phyloP scores from a whole-genome alignment of 2,113 vertebrate genomes.

The Solea senegalensis region DNA sequence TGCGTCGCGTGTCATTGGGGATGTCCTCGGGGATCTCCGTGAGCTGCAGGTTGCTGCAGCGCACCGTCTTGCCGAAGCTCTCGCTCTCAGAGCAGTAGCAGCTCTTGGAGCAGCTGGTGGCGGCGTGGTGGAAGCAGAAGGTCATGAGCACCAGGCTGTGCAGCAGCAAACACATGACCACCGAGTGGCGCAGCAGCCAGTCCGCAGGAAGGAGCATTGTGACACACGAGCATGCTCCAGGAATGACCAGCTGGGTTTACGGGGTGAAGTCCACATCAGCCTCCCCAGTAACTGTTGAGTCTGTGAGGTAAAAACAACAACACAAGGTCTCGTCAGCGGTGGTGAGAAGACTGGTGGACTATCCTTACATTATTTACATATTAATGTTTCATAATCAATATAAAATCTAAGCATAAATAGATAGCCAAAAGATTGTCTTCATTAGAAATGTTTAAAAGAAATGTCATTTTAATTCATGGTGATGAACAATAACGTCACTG shows the following conservation, averaged over 20 bases:
- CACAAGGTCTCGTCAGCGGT: conserved; percentile 19
- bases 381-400: not conserved
- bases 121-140: conserved; percentile 81
- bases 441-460: no score
- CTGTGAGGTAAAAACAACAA: conserved; percentile 60
- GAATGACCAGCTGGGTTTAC: conserved; percentile 50
- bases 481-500: no score
- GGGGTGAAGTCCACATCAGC: conserved; percentile 56
- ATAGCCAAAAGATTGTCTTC: no score
- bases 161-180: conserved; percentile 86
- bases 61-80: conserved; percentile 87
- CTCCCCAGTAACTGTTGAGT: conserved; percentile 52
- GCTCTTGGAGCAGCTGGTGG: conserved; percentile 85
- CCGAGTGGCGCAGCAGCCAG: conserved; percentile 79
- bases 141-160: conserved; percentile 88
- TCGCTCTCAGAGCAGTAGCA: conserved; percentile 91
- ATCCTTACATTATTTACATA: no score
- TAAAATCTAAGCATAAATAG: no score
- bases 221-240: conserved; percentile 70
- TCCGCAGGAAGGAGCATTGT: conserved; percentile 75
- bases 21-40: conserved; percentile 89
- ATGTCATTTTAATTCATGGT: no score
- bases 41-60: conserved; percentile 92
- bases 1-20: conserved; percentile 91
- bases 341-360: not conserved